Base-by-base conservation (phyloP, 2,888 invertebrate genomes). In the Lottia scabra region DNA sequence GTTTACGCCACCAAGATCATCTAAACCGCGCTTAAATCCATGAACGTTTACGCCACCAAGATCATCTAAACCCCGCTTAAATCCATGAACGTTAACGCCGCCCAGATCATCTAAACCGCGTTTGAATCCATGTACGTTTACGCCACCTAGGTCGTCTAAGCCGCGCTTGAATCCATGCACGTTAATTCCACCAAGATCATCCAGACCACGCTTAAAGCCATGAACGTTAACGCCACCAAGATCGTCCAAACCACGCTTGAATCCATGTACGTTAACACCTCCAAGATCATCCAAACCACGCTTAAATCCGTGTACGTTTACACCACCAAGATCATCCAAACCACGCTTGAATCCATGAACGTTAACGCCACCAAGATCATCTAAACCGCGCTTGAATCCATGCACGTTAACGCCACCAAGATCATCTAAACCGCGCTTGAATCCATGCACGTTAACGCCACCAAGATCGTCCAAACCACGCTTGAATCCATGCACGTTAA, bases 401-500 rank as follows among this genome's bases (percentile, higher is more conserved):
- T 56, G 56, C 2, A 56, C 56, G 23, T 56, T 23, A 1, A 56
- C 10, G 0, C 56, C 56, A 19, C 56, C 56, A n/a, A 56, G 56
- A n/a, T 56, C 56, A 56, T 56, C 56, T 6, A 56, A 56, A n/a
- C 56, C n/a, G 56, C 56, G 56, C n/a, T 56, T 56, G n/a, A 56
- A 56, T 10, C 56, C 56, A 23, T 56, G 56, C 1, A 56, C 56
- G 56, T 56, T 56, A 6, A 56, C 56, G 19, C 56, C 56, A 16
- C 56, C 56, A 23, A 56, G 19, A 56, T 56, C 23, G 23, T 56
- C 56, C 19, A 56, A 56, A 13, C 56, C 19, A 10, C 56, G 23
- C 56, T 56, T 56, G 56, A 23, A 56, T 19, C 56, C 56, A 56
- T 56, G 56, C 19, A 56, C 56, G 23, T 56, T 56, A 1, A 56